These are phyloP conservation scores for Cerastoderma edule DNA, from an alignment of 2,888 invertebrate genomes.

Conservation along the genomic window DNA sequence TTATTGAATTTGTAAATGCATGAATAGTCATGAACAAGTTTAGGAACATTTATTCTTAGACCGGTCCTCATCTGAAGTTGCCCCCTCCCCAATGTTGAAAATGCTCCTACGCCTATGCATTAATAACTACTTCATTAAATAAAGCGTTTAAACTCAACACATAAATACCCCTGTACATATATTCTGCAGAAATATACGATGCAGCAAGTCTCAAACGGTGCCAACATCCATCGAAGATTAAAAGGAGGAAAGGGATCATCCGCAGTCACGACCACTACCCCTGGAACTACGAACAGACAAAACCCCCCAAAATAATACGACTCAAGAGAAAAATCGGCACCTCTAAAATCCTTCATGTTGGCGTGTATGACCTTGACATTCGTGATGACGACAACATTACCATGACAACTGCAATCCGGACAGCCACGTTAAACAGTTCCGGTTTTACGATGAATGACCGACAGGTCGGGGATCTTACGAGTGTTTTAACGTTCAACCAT, in stretches of 20 bases:
- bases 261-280: constrained; percentile 10
- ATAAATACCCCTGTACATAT: too few relatives aligned
- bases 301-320: neutral
- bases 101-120: too few relatives aligned
- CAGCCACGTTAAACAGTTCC: neutral
- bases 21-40: too few relatives aligned
- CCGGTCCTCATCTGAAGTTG: too few relatives aligned
- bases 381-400: neutral
- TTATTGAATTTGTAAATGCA: too few relatives aligned
- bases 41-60: too few relatives aligned
- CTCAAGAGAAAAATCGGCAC: neutral
- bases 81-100: too few relatives aligned
- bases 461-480: neutral
- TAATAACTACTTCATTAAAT: too few relatives aligned
- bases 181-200: too few relatives aligned
- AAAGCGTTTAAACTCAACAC: too few relatives aligned
- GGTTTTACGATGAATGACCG: neutral
- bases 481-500: neutral
- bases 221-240: too few relatives aligned
- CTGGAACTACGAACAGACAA: neutral
- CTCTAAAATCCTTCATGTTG: neutral
- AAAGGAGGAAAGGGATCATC: constrained; percentile 1
- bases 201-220: too few relatives aligned
- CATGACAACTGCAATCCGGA: neutral
- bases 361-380: constrained; percentile 12